Conservation (phyloP, 2,888 invertebrate species). For the Hipparchia semele region DNA sequence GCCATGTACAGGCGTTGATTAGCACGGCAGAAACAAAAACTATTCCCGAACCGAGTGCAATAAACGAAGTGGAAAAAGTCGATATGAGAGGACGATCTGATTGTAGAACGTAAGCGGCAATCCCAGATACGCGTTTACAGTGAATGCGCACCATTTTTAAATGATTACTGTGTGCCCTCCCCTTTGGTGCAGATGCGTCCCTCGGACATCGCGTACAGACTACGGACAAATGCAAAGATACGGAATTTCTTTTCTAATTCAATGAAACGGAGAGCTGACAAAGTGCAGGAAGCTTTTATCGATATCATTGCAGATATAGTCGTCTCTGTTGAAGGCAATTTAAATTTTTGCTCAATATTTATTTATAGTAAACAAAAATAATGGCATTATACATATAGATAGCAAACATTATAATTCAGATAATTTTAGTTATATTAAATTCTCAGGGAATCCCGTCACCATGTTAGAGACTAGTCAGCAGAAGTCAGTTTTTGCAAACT, state of each 20-base stretch:
- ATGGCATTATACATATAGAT: too few relatives aligned
- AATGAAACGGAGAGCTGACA: conserved; percentile 20
- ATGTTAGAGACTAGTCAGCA: too few relatives aligned
- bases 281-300: conserved; percentile 12
- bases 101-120: conserved; percentile 76
- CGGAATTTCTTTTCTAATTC: conserved; percentile 31
- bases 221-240: conserved; percentile 27
- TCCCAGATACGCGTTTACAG: conserved; percentile 73
- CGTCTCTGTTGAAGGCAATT: neutral
- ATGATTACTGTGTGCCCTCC: conserved; percentile 62
- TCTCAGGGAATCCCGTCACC: too few relatives aligned
- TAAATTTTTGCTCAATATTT: neutral
- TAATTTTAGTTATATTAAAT: too few relatives aligned
- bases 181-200: conserved; percentile 42
- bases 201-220: conserved; percentile 40
- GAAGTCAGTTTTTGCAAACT: too few relatives aligned
- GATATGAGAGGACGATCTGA: conserved; percentile 74
- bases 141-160: conserved; percentile 71
- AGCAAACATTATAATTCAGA: too few relatives aligned
- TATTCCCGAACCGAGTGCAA: conserved; percentile 74
- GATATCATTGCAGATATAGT: neutral
- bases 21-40: conserved; percentile 77
- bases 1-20: conserved; percentile 76
- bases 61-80: conserved; percentile 81
- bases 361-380: too few relatives aligned